Evolutionary conservation across 2,113 vertebrate genomes (phyloP).

Genomic region (Hemiprocne comata): DNA sequence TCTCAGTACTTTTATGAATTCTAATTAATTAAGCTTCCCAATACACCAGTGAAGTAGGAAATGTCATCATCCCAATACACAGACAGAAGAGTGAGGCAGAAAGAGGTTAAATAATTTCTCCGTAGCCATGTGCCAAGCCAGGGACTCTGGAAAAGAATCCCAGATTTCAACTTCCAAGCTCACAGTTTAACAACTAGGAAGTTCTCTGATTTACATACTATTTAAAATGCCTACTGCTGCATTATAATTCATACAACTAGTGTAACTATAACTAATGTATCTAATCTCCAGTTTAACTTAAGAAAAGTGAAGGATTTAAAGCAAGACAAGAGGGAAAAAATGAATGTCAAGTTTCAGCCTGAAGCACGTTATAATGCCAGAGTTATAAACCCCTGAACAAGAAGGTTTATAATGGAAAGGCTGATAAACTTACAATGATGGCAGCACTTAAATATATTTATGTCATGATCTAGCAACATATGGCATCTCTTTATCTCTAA

Average conservation of each 20-base stretch:
- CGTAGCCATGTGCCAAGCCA: neutral
- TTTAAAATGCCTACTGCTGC: slow-evolving; percentile 44
- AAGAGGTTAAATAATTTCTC: slow-evolving; percentile 40
- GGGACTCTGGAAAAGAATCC: neutral
- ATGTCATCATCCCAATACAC: neutral
- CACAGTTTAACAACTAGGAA: slow-evolving; percentile 26
- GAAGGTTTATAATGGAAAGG: slow-evolving; percentile 52
- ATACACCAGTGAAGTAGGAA: slow-evolving; percentile 15
- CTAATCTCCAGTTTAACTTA: slow-evolving; percentile 69
- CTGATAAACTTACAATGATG: slow-evolving; percentile 66
- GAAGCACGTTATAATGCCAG: slow-evolving; percentile 1
- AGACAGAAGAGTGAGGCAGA: neutral
- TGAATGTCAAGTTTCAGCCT: slow-evolving; percentile 14
- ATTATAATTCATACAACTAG: slow-evolving; percentile 60
- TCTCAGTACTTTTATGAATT: neutral
- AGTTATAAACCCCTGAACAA: slow-evolving; percentile 51
- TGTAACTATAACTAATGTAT: slow-evolving; percentile 68
- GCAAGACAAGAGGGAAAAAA: slow-evolving; percentile 52
- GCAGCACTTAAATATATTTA: slow-evolving; percentile 63
- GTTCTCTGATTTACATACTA: slow-evolving; percentile 48
- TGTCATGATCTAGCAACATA: slow-evolving; percentile 54
- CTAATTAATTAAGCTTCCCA: slow-evolving; percentile 58
- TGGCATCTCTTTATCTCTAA: slow-evolving; percentile 43
- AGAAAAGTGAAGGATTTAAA: slow-evolving; percentile 52
- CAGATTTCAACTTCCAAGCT: neutral